A percentile compares a stretch with the other conserved stretches of the same genome.
These are phyloP conservation scores for Darevskia nairensis DNA, from an alignment of 2,797 vertebrate genomes.

Conservation along the genomic window DNA sequence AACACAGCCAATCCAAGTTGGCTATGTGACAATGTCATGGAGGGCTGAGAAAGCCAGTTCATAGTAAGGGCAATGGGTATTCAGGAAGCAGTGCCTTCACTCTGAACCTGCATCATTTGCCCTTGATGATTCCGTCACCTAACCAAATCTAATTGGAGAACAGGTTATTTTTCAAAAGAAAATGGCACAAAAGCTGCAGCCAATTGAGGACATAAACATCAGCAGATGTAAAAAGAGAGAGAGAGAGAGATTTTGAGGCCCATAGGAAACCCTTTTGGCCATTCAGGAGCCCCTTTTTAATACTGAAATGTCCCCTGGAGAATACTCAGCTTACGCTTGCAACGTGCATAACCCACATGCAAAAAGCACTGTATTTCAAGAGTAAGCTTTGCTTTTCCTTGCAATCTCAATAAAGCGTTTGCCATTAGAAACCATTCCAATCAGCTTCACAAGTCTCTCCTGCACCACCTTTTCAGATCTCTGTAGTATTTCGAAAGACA, in stretches of 20 bases:
- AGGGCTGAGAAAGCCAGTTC: not conserved
- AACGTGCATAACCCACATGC: not conserved
- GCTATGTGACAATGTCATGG: not conserved
- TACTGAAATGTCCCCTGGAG: not conserved
- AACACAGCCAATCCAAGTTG: not conserved
- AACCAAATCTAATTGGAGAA: not conserved
- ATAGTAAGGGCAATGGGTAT: not conserved
- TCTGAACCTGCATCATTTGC: not conserved
- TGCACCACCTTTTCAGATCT: not conserved
- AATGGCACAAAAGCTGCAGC: not conserved
- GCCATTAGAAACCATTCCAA: conserved; percentile 3
- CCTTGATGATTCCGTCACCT: not conserved
- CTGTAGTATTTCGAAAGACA: not conserved
- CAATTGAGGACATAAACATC: too few relatives aligned
- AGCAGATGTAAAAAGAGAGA: not conserved
- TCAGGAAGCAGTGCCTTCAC: not conserved
- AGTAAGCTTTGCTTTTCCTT: conserved; percentile 50
- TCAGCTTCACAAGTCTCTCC: not conserved
- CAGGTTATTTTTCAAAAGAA: not conserved
- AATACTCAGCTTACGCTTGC: not conserved
- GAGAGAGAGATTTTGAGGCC: not conserved
- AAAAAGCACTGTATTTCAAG: conserved; percentile 22
- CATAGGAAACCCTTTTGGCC: not conserved
- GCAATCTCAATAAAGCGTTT: conserved; percentile 30
- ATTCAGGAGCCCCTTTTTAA: not conserved